Percentiles rank a stretch among this genome's conserved stretches.
Conservation (phyloP, 1,140 invertebrate species). For the Drosophila trapezifrons region DNA sequence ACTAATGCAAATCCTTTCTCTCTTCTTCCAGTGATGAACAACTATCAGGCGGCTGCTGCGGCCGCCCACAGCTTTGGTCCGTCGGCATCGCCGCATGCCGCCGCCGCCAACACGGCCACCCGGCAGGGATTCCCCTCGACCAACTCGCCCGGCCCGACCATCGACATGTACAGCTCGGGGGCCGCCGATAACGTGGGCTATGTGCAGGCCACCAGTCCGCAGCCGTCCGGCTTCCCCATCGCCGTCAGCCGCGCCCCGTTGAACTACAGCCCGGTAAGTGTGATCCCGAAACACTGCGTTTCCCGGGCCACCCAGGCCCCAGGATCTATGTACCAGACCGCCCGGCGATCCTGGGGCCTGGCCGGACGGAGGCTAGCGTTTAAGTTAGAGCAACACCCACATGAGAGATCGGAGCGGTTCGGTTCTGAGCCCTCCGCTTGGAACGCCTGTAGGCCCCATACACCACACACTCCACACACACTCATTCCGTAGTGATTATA, state of each 20-base stretch:
- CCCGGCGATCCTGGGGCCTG: neutral
- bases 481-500: constrained; percentile 31
- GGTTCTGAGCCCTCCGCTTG: constrained; percentile 11
- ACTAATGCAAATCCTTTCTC: neutral
- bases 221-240: constrained; percentile 95
- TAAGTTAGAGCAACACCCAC: constrained; percentile 25
- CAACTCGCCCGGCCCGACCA: constrained; percentile 93
- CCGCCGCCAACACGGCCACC: constrained; percentile 88
- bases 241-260: constrained; percentile 94
- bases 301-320: neutral
- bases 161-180: constrained; percentile 94
- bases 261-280: constrained; percentile 94
- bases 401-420: constrained; percentile 17
- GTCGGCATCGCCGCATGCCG: constrained; percentile 84
- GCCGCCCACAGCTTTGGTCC: constrained; percentile 89
- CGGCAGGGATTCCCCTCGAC: constrained; percentile 93
- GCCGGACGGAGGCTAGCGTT: constrained; percentile 10
- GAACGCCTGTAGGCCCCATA: constrained; percentile 8
- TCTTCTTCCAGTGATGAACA: constrained; percentile 93
- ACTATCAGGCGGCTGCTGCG: constrained; percentile 93
- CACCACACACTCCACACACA: constrained; percentile 24
- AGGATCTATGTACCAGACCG: neutral
- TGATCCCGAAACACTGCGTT: too few relatives aligned
- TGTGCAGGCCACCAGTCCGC: constrained; percentile 95
- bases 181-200: constrained; percentile 94